Conservation (phyloP, 2,113 vertebrate species). For the Herpetotheres cachinnans region DNA sequence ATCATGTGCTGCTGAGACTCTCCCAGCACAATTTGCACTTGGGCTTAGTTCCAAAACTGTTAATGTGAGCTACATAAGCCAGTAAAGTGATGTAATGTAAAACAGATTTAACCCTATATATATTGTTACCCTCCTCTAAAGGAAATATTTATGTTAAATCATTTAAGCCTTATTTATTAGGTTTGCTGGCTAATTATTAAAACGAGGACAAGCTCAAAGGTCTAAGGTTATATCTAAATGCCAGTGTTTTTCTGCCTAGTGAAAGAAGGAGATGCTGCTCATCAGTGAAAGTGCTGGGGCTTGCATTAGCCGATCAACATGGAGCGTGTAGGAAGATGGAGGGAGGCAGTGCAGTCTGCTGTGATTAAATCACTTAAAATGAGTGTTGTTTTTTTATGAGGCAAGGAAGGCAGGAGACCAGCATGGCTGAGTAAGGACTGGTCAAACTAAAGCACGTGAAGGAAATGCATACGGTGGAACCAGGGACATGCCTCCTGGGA, state of each 20-base stretch:
- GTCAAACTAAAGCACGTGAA: neutral
- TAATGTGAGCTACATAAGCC: constrained; percentile 49
- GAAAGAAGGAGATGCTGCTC: neutral
- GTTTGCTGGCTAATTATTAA: neutral
- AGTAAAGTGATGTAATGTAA: constrained; percentile 49
- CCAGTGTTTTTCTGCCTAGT: neutral
- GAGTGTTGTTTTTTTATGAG: neutral
- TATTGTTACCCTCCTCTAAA: neutral
- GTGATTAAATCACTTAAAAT: neutral
- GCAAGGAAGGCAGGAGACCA: neutral
- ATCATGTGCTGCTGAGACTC: constrained; percentile 43
- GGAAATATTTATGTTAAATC: neutral
- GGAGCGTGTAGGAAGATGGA: neutral
- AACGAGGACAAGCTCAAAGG: neutral
- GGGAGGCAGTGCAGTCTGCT: neutral
- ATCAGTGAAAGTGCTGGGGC: neutral
- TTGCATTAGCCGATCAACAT: neutral
- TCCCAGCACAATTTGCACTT: constrained; percentile 58
- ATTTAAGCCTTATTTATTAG: neutral
- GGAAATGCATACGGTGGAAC: neutral
- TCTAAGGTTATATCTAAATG: neutral
- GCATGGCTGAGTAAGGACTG: neutral
- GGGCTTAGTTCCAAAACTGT: constrained; percentile 53
- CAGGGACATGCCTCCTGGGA: neutral
- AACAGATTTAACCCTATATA: constrained; percentile 38